Evolutionary conservation across 1,140 invertebrate genomes (phyloP).

Genomic region (Lepidotrigona ventralis): DNA sequence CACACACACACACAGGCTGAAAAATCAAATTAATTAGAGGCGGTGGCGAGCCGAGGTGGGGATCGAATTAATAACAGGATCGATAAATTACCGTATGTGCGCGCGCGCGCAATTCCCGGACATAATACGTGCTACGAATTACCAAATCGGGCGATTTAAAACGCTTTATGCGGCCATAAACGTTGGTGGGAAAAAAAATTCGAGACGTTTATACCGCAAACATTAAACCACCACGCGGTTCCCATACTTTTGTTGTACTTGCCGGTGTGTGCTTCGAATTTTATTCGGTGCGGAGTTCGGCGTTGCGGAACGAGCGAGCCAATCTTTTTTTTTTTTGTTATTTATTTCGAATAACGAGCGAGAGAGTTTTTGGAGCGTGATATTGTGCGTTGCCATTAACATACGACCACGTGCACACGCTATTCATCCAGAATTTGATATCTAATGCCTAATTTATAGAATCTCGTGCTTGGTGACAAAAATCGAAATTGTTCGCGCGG

Average conservation of each 20-base stretch:
- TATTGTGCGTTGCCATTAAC: background rate
- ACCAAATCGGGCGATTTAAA: background rate
- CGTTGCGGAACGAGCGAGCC: background rate
- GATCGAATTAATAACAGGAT: slow-evolving; percentile 8
- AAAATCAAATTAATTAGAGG: slow-evolving; percentile 24
- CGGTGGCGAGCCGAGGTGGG: background rate
- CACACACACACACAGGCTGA: background rate
- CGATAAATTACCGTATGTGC: background rate
- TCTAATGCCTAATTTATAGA: too few relatives aligned
- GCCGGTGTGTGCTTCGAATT: background rate
- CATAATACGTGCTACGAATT: background rate
- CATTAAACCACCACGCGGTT: background rate
- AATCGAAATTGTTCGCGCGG: background rate
- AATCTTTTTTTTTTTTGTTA: background rate
- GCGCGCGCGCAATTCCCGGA: background rate
- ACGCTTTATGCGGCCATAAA: too few relatives aligned
- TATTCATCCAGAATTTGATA: too few relatives aligned
- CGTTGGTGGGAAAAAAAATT: background rate
- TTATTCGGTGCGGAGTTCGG: background rate
- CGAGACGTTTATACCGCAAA: background rate
- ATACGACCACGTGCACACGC: background rate
- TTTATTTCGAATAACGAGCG: too few relatives aligned
- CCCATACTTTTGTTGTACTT: background rate
- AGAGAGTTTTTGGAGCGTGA: background rate
- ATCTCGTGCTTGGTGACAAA: background rate